Base-by-base conservation (phyloP, 1,140 invertebrate species). In the Trichonephila clavata region DNA sequence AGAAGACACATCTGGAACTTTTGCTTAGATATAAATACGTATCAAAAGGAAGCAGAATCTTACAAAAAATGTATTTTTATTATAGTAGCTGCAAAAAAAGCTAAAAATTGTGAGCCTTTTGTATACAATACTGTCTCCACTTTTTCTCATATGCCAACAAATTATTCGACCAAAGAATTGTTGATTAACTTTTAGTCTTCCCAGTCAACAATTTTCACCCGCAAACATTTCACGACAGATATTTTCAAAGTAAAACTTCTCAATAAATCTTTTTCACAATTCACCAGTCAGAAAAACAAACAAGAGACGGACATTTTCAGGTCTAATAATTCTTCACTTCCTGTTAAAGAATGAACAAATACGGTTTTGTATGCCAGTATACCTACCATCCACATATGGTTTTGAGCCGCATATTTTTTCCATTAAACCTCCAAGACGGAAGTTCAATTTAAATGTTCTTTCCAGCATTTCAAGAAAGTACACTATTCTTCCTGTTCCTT, bases 361-460 rank as follows among this genome's bases (percentile, higher is more conserved):
- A 39, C 13, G 27, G 68, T 77, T 77, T 77, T 27, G 1, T 24
- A 27, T 77, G 13, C 68, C 68, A 77, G 71, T 24, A 32, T 77
- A 32, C 32, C 71, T 77, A 39, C 71, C 71, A 18, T 7, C 71
- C 18, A 16, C 61, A 21, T 18, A 21, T 32, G 32, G 71, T 77
- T 77, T 77, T 6, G 27, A 77, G 71, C 71, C 13, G 14, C 14
- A 20, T 27, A 32, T 77, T 77, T 77, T 77, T 77, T 39, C 32
- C 71, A 16, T 39, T 18, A 16, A 32, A 77, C 71, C 32, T 77
- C 71, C 24, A 77, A 50, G 27, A 27, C 71, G 32, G 27, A 39
- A 77, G 27, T 77, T 77, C 71, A 77, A 39, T 77, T 77, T 77
- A 77, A 77, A 77, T 77, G 71, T 39, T 77, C 71, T 27, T 77